Base-by-base conservation (phyloP, 2,113 vertebrate genomes). In the Emydocephalus ijimae region DNA sequence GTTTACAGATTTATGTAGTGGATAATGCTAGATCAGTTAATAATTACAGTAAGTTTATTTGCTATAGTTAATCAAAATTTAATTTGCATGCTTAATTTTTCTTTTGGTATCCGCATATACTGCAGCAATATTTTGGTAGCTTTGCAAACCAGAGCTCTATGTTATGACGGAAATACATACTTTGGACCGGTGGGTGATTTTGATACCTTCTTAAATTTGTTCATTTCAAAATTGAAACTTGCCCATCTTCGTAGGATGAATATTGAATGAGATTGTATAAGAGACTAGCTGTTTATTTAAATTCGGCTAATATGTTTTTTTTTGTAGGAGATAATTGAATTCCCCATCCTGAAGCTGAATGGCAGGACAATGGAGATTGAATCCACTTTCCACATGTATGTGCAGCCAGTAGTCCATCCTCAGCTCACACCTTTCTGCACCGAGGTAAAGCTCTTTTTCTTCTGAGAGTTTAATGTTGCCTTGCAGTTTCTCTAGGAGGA, bases 371-470 rank as follows among this genome's bases (percentile, higher is more conserved):
- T 98, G 98, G 98, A 98, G 96, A 98, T 98, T 4, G 98, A 98
- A 94, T 98, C 98, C 92, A 98, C 97, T 91, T 98, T 98, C 97
- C 98, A 98, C 96, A 98, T 98, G 96, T 98, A 98, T 96, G 98
- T 98, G 96, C 98, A 98, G 97, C 98, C 98, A 1, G 97, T 98
- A 96, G 97, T 98, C 95, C 98, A 98, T 96, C 97, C 98, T 94
- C 97, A 98, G 96, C 98, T 98, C 95, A 98, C 98, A 95, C 97
- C 98, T 93, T 98, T 98, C 96, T 98, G 98, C 96, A 98, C 98
- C 95, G 98, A 98, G 98, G 98, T 98, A 98, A 98, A 97, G 94
- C 93, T 92, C 34, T 92, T 92, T n/a, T 50, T 85, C 85, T 89
- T 26, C 50, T 89, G 18, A 43, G 48, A 55, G 50, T 23, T 91